These are phyloP conservation scores for Liolophura sinensis DNA, from an alignment of 1,140 invertebrate genomes.

Conservation along the genomic window DNA sequence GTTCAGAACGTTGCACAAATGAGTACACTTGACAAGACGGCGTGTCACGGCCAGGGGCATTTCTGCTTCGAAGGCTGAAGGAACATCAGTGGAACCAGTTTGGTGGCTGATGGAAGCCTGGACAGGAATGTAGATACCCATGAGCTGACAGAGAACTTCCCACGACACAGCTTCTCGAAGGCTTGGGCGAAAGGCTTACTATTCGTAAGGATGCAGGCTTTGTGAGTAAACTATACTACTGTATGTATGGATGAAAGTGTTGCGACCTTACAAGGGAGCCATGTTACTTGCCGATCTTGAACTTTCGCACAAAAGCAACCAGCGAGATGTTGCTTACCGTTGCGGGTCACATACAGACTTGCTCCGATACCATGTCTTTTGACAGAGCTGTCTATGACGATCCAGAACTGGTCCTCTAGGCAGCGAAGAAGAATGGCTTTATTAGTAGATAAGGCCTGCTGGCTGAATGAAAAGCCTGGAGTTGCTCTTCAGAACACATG, in stretches of 20 bases:
- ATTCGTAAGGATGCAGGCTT: constrained; percentile 20
- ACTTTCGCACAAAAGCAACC: constrained; percentile 24
- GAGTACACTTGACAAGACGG: constrained; percentile 13
- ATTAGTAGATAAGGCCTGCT: too few species aligned
- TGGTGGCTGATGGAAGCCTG: constrained; percentile 20
- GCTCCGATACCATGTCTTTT: constrained; percentile 19
- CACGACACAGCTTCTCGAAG: constrained; percentile 25
- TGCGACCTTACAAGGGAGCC: constrained; percentile 33
- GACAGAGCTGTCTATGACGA: constrained; percentile 19
- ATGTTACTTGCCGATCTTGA: constrained; percentile 16
- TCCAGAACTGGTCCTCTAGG: too few species aligned
- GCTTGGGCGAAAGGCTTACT: constrained; percentile 32
- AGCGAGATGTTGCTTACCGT: constrained; percentile 12
- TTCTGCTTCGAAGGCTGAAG: constrained; percentile 26
- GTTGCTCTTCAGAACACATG: constrained; percentile 6
- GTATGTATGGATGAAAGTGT: constrained; percentile 25
- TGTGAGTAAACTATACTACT: constrained; percentile 14
- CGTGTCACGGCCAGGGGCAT: constrained; percentile 13
- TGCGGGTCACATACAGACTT: constrained; percentile 23
- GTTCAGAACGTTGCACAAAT: constrained; percentile 4
- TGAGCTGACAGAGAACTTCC: constrained; percentile 26
- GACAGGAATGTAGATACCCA: constrained; percentile 20
- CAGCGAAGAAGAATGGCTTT: too few species aligned
- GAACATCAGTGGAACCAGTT: constrained; percentile 13
- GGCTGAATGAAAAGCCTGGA: constrained; percentile 3